Conservation (phyloP, 2,113 vertebrate species). For the Myotis yumanensis region DNA sequence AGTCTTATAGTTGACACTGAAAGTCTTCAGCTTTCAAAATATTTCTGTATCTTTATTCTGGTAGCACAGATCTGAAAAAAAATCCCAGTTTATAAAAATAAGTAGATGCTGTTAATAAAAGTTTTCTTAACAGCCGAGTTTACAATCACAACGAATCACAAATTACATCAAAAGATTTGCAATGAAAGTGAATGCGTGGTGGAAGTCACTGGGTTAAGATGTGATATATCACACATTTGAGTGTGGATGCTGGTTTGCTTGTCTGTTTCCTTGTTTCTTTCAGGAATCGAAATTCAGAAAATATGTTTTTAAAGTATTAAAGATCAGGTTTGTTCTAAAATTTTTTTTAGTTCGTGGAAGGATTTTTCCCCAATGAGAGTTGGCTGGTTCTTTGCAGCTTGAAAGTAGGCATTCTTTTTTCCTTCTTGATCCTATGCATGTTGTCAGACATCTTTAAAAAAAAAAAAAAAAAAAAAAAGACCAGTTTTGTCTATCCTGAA, state of each 20-base stretch:
- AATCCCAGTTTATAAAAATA: conserved; percentile 29
- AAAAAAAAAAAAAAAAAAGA: not conserved
- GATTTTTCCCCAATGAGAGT: not conserved
- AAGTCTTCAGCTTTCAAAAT: not conserved
- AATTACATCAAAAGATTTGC: not conserved
- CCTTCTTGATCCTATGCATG: not conserved
- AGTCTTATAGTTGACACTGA: not conserved
- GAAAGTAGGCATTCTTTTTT: not conserved
- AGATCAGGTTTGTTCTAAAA: not conserved
- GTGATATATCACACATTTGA: not conserved
- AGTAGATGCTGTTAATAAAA: conserved; percentile 15
- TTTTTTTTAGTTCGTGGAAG: not conserved
- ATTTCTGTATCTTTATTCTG: conserved; percentile 24
- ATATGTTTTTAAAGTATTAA: not conserved
- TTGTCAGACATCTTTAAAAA: not conserved
- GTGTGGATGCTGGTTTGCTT: not conserved
- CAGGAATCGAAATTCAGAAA: conserved; percentile 13
- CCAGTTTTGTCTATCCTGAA: not conserved
- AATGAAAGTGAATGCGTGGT: not conserved
- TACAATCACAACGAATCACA: not conserved
- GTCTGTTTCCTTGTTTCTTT: conserved; percentile 22
- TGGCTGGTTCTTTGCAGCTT: not conserved
- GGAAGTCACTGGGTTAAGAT: not conserved
- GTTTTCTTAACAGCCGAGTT: not conserved
- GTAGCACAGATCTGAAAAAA: not conserved